Base-by-base conservation (phyloP, 2,797 vertebrate genomes). In the Neosilurus hyrtlii region DNA sequence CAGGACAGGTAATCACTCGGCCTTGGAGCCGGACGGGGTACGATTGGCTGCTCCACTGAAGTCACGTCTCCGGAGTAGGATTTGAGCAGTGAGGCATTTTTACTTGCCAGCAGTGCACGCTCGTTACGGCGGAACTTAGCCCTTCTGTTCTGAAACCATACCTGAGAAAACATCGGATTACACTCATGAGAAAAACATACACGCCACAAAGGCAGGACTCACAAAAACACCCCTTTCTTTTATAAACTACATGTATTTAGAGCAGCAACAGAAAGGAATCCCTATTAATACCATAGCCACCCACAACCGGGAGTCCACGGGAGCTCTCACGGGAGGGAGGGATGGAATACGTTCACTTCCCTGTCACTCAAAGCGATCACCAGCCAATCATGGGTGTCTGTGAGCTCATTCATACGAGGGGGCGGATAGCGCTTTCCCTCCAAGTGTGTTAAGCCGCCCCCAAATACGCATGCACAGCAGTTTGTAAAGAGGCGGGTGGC, bases 41-140 rank as follows among this genome's bases (percentile, higher is more conserved):
- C 97, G 1, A 99, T 98, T 2, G 98, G 97, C 93, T 99, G 97
- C 90, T 99, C 98, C 94, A 99, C 96, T 0, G 97, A 97, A 0
- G 96, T 96, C 88, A 97, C 94, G 0, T 99, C 98, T 87, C 98
- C 97, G n/a, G 97, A 97, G 94, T 97, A 98, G 8, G 98, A 97
- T 86, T 98, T 98, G 89, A 99, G 96, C 84, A 98, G 95, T 10
- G 97, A 98, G 84, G 97, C 97, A 0, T 98, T 99, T 88, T 99
- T 98, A 91, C 96, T 99, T 90, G 98, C 98, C 93, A 99, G 94
- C 97, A 99, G 96, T 63, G 98, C 96, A 79, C 98, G 93, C 92
- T 99, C 97, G 0, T 99, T 99, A 89, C 97, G 91, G 84, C 98
- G 96, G 88, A 99, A 99, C 90, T 99, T 99, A n/a, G 97, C 98